Evolutionary conservation across 2,113 vertebrate species (phyloP).

Genomic region (Nycticorax nycticorax): DNA sequence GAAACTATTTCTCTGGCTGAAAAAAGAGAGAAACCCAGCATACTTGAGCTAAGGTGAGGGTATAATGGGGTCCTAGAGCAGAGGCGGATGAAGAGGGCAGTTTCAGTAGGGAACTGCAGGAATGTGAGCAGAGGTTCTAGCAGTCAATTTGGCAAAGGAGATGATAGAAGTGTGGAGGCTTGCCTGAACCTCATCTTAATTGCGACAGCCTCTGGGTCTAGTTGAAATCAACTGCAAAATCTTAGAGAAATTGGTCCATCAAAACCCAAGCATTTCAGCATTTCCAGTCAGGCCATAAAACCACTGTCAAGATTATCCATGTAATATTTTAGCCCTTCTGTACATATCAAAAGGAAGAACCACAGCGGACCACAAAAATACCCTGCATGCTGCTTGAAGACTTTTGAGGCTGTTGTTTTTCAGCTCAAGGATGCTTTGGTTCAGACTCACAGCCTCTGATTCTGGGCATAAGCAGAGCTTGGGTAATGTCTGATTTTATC

Average conservation of each 20-base stretch:
- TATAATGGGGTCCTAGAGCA: background rate
- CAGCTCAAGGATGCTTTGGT: background rate
- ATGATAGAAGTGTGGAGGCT: background rate
- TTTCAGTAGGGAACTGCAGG: accelerated
- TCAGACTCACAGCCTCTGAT: background rate
- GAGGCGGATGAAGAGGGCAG: background rate
- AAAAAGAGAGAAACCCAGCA: background rate
- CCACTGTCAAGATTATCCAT: background rate
- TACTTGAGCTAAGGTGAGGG: background rate
- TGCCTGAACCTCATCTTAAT: background rate
- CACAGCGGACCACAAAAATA: background rate
- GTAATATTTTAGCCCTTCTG: background rate
- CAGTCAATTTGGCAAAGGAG: background rate
- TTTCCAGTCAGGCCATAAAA: background rate
- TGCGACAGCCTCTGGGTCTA: background rate
- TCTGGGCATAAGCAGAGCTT: background rate
- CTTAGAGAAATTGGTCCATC: background rate
- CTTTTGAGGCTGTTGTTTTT: background rate
- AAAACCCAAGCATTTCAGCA: background rate
- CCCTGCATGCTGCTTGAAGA: background rate
- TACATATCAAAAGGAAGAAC: background rate
- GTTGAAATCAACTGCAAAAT: background rate
- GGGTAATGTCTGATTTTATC: background rate
- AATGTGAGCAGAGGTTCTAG: background rate
- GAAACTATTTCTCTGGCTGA: background rate